Evolutionary conservation across 2,888 invertebrate genomes (phyloP), one percentile per base, ranked within the genome.

Genomic region (Thereva unica): DNA sequence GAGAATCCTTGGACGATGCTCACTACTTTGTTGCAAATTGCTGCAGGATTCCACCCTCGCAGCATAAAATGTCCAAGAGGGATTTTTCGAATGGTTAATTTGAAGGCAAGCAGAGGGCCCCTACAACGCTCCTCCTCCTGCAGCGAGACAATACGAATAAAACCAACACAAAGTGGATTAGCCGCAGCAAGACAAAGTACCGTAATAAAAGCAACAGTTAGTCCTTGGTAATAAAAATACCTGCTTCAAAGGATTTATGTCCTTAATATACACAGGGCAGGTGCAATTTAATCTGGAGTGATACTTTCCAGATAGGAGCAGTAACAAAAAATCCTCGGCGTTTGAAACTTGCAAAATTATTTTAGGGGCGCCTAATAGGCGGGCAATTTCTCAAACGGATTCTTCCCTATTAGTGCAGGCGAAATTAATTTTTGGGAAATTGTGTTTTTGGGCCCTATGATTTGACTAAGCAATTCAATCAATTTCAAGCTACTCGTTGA

Each of bases 21-120:
- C 35, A 56, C 56, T 59, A 59, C 10, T 59, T 59, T 59, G 57
- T 59, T 47, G 57, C 57, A 59, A 41, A 59, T 47, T 59, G 57
- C 38, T 59, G 35, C 37, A 47, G 47, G 47, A n/a, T 12, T 7
- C 47, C 35, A 9, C 7, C 8, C 57, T 37, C 37, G 23, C 23
- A 23, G 23, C 23, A 23, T 23, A 23, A 23, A 23, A 23, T 23
- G 23, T 23, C 23, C 23, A 23, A 23, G 23, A 23, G 23, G 23
- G 23, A 23, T 23, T 23, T 23, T 23, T 23, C 1, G 23, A 47
- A 59, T 47, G 35, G 47, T 47, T 59, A 37, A 37, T 37, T 23
- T 23, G n/a, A 12, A 5, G 10, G 3, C 47, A 56, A 56, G 56
- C 7, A 56, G 34, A 34, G 56, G 23, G 23, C 23, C 23, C 23